Percentiles rank a stretch among this genome's conserved stretches.
phyloP scores from a whole-genome alignment of 2,888 invertebrate species.

The Dasysyrphus tricinctus region DNA sequence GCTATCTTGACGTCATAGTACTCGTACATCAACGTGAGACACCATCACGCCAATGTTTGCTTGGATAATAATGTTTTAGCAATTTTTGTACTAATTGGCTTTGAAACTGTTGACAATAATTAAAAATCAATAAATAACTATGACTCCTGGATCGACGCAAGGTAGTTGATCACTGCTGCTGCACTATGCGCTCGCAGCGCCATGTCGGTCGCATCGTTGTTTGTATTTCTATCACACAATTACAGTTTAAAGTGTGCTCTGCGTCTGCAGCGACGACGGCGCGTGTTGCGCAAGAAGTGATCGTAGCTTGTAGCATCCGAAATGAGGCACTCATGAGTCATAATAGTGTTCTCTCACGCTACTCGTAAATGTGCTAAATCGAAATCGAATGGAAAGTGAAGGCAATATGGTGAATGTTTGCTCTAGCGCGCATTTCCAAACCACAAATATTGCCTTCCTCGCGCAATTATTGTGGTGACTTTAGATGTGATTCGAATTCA shows the following conservation, averaged over 20 bases:
- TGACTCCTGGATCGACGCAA: conserved; percentile 31
- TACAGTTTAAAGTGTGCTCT: conserved; percentile 44
- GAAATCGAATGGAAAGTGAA: conserved; percentile 58
- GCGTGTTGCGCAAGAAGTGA: conserved; percentile 64
- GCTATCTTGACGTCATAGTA: conserved; percentile 40
- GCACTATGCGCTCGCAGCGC: not conserved
- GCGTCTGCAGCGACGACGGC: not conserved
- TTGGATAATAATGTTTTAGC: conserved; percentile 39
- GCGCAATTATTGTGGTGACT: conserved; percentile 31
- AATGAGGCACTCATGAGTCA: conserved; percentile 27
- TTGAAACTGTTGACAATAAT: conserved; percentile 57
- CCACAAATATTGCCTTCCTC: conserved; percentile 49
- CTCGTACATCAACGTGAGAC: conserved; percentile 12
- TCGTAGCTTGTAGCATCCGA: conserved; percentile 26
- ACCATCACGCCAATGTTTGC: conserved; percentile 11
- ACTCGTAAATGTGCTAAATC: conserved; percentile 17
- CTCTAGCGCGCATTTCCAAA: conserved; percentile 23
- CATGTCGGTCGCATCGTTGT: not conserved
- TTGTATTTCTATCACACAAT: conserved; percentile 37
- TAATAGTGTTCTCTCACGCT: conserved; percentile 43
- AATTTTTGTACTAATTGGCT: conserved; percentile 61
- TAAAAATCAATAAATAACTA: conserved; percentile 68
- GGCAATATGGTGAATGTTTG: conserved; percentile 49
- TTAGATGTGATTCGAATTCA: conserved; percentile 33
- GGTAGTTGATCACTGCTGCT: not conserved